Percentiles rank a stretch among this genome's conserved stretches.
Conservation (phyloP, 2,888 invertebrate species). For the Thalpophila matura region DNA sequence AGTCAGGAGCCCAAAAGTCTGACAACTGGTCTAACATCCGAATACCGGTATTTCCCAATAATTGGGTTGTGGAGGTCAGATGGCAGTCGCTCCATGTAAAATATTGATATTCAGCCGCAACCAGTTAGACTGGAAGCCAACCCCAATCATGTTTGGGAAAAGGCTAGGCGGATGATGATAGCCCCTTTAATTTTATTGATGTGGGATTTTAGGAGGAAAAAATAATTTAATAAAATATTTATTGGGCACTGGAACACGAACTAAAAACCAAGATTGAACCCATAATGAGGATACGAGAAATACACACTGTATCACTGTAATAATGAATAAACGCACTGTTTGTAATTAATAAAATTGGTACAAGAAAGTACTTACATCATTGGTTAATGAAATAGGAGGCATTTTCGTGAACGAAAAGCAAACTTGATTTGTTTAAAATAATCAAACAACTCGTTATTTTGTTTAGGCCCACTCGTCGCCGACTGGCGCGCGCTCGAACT, state of each 20-base stretch:
- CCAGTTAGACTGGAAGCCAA: no score
- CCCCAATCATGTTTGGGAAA: no score
- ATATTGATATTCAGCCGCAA: no score
- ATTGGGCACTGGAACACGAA: background rate
- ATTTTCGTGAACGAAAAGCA: conserved; percentile 70
- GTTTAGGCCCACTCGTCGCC: conserved; percentile 65
- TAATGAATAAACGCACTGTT: conserved; percentile 4
- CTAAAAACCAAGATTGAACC: background rate
- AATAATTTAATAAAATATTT: background rate
- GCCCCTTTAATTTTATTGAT: no score
- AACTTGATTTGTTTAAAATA: conserved; percentile 41
- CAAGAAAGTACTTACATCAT: conserved; percentile 76
- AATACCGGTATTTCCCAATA: no score
- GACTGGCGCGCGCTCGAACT: conserved; percentile 76
- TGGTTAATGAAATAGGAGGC: conserved; percentile 87
- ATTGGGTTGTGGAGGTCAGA: no score
- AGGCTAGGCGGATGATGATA: no score
- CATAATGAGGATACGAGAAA: background rate
- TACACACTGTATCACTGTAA: background rate
- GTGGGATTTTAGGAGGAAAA: background rate
- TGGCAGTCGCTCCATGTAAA: no score
- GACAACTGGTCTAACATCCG: no score
- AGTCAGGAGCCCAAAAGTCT: no score
- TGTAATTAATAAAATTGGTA: background rate
- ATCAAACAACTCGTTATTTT: conserved; percentile 35